phyloP scores from a whole-genome alignment of 2,888 invertebrate genomes.

The Mycalesis mineus region DNA sequence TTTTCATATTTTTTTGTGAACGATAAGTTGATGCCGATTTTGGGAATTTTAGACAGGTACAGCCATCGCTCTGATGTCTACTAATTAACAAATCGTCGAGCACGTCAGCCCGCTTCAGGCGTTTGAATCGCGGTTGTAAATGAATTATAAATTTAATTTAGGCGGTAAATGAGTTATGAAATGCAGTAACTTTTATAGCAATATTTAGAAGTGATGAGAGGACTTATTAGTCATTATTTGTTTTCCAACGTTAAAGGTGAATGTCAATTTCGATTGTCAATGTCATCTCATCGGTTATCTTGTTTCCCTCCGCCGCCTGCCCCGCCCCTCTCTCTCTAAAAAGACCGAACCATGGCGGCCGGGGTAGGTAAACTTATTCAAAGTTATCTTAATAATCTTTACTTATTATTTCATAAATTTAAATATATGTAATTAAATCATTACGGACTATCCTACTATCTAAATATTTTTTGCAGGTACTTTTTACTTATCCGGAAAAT shows the following conservation, averaged over 20 bases:
- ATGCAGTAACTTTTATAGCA: no score
- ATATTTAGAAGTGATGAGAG: no score
- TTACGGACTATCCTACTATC: neutral
- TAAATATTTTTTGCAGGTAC: constrained; percentile 84
- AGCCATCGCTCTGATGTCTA: no score
- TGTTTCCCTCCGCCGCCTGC: constrained; percentile 34
- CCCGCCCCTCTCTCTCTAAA: constrained; percentile 67
- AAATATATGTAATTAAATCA: neutral
- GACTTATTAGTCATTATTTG: no score
- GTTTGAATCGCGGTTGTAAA: no score
- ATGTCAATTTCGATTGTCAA: constrained; percentile 28
- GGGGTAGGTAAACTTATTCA: constrained; percentile 80
- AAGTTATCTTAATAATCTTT: constrained; percentile 56
- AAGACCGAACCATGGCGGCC: constrained; percentile 81
- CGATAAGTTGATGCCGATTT: no score
- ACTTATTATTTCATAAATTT: constrained; percentile 22
- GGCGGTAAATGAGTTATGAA: no score
- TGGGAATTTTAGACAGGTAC: no score
- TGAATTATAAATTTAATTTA: no score
- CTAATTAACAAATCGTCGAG: no score
- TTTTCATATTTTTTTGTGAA: no score
- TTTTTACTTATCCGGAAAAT: constrained; percentile 98
- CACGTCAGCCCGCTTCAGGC: no score
- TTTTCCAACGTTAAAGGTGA: neutral
- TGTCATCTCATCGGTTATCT: constrained; percentile 20